Evolutionary conservation across 2,113 vertebrate genomes (phyloP), one percentile per base, ranked within the genome.

Genomic region (Entomyzon cyanotis): DNA sequence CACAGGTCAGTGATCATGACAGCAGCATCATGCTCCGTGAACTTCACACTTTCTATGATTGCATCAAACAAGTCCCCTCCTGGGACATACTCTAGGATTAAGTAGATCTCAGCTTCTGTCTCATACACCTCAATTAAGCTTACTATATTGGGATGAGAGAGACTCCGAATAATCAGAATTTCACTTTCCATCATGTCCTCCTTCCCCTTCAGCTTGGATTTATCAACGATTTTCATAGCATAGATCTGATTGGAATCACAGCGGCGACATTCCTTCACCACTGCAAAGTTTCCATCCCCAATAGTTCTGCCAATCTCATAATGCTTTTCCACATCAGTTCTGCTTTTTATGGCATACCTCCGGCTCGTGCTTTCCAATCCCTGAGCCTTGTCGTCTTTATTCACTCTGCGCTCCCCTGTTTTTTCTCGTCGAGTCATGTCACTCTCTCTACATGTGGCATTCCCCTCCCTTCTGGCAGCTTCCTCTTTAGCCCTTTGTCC

Each of bases 161-260:
- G 98, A 89, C 98, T 99, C 62, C 96, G 98, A 88, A 99, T 98
- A 17, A 99, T 98, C 35, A 98, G 95, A 85, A 99, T 98, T 97
- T 99, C 99, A 5, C 99, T 99, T 97, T 99, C 99, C 89, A 99
- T 98, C 98, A 99, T 99, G 96, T 99, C 99, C 95, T 99, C 99
- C 65, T 99, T 99, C 7, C 99, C 99, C 84, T 98, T 97, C 92
- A 99, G 98, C 86, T 99, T 99, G 68, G 98, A 97, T 90, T 98
- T 99, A 91, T 99, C 98, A 3, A 99, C 98, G 13, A 99, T 98
- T 97, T 99, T 99, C 98, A 99, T 97, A 23, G 99, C 99, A 3
- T 99, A 98, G 25, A 91, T 97, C 94, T 98, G 97, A 42, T 97
- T 95, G 18, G 94, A 97, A 80, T 96, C 96, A 3, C 98, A 98